phyloP scores from a whole-genome alignment of 2,888 invertebrate species.

The Druceiella hillmani region DNA sequence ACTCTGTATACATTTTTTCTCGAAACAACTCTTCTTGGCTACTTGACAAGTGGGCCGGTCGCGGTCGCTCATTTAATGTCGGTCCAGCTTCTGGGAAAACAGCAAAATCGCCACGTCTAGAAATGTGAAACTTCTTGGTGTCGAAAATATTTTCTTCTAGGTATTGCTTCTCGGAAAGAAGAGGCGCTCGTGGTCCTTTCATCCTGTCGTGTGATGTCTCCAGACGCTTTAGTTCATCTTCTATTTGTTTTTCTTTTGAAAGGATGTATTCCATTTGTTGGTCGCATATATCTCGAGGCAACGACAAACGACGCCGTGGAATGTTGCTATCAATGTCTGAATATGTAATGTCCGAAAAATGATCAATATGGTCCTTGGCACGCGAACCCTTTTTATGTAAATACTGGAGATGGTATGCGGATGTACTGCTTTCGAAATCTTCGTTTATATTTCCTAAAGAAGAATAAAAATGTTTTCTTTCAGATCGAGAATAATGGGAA shows the following conservation, averaged over 20 bases:
- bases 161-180: constrained; percentile 37
- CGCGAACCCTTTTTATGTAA: constrained; percentile 40
- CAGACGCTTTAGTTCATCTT: constrained; percentile 57
- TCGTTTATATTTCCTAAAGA: constrained; percentile 45
- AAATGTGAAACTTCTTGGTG: constrained; percentile 37
- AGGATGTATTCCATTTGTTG: constrained; percentile 60
- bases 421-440: constrained; percentile 46
- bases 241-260: constrained; percentile 63
- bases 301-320: constrained; percentile 45
- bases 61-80: constrained; percentile 10
- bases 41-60: constrained; percentile 37
- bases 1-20: constrained; percentile 80
- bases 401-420: constrained; percentile 44
- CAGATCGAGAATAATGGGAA: constrained; percentile 37
- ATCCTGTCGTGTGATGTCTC: constrained; percentile 48
- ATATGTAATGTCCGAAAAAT: no score
- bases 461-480: constrained; percentile 41
- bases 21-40: constrained; percentile 70
- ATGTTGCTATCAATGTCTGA: no score
- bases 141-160: constrained; percentile 29
- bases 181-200: constrained; percentile 38
- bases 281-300: constrained; percentile 60
- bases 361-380: no score
- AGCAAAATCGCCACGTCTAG: constrained; percentile 44
- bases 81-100: constrained; percentile 25